Percentiles rank a stretch among this genome's conserved stretches.
Conservation (phyloP, 92 coral and sea anemone species). For the Scolanthus callimorphus region DNA sequence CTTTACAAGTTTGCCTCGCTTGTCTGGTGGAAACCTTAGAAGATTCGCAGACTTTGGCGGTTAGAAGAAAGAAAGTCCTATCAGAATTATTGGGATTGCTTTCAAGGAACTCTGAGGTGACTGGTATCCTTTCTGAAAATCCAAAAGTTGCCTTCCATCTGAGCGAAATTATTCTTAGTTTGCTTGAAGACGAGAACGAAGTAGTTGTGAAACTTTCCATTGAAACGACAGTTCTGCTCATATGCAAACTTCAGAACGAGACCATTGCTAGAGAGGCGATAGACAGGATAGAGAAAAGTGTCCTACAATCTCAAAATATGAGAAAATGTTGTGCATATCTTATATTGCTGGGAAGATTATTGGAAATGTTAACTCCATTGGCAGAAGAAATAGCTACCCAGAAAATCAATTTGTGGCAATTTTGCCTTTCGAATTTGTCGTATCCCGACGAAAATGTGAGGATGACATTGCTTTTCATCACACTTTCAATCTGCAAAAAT, state of each 20-base stretch:
- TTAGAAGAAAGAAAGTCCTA: constrained; percentile 76
- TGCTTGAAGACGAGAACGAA: constrained; percentile 59
- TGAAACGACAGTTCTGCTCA: constrained; percentile 57
- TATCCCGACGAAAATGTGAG: constrained; percentile 75
- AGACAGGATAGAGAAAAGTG: constrained; percentile 42
- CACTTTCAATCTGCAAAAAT: constrained; percentile 51
- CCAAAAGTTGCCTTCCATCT: constrained; percentile 56
- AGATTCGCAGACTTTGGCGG: constrained; percentile 40
- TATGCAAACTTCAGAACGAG: constrained; percentile 56
- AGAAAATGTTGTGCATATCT: constrained; percentile 65
- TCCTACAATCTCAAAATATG: constrained; percentile 51
- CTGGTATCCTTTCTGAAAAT: constrained; percentile 39
- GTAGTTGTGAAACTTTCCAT: constrained; percentile 40
- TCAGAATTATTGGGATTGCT: constrained; percentile 61
- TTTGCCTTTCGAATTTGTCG: constrained; percentile 35
- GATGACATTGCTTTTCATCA: constrained; percentile 56
- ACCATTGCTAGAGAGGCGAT: constrained; percentile 65
- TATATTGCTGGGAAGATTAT: constrained; percentile 68
- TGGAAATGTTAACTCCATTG: constrained; percentile 59
- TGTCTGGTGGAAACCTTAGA: constrained; percentile 89
- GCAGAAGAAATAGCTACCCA: constrained; percentile 33
- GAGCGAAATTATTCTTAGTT: constrained; percentile 42
- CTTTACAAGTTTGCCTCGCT: constrained; percentile 61
- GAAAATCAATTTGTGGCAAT: constrained; percentile 34
- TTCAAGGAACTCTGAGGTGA: constrained; percentile 44